These are phyloP conservation scores for Monoplex corrugatus DNA, from an alignment of 2,888 invertebrate genomes.

Conservation along the genomic window DNA sequence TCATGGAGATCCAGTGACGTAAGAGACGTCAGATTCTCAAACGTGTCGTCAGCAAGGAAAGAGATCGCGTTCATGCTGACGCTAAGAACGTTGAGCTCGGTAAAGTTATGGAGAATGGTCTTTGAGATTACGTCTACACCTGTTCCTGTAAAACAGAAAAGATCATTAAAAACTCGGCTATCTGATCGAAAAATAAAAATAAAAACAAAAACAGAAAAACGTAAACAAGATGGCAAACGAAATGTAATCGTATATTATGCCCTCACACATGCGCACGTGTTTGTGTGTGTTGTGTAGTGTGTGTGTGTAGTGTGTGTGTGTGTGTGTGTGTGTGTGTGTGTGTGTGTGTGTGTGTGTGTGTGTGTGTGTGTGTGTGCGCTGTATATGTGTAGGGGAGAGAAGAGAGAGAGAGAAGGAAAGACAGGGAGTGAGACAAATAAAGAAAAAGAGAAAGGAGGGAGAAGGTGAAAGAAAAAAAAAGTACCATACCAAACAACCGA, in stretches of 20 bases:
- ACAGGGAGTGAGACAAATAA: background rate
- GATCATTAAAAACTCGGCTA: too few species aligned
- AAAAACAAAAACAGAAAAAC: too few species aligned
- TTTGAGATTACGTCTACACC: background rate
- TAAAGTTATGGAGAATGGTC: background rate
- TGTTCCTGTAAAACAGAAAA: background rate
- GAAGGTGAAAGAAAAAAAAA: too few species aligned
- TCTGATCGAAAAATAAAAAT: too few species aligned
- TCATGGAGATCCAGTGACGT: background rate
- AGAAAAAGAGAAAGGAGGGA: slow-evolving; percentile 8
- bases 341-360: background rate
- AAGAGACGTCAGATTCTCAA: slow-evolving; percentile 24
- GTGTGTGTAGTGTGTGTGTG: slow-evolving; percentile 20
- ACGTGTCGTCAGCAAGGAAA: slow-evolving; percentile 19
- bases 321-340: slow-evolving; percentile 15
- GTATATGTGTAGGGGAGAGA: background rate
- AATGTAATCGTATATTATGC: too few species aligned
- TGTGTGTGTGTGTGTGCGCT: background rate
- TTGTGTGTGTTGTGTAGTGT: slow-evolving; percentile 42
- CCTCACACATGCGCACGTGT: background rate
- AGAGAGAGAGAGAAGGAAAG: slow-evolving; percentile 19
- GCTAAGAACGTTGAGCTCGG: background rate
- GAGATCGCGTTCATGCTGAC: background rate
- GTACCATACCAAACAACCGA: too few species aligned
- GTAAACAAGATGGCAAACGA: too few species aligned